Percentiles rank a stretch among this genome's conserved stretches.
Evolutionary conservation across 2,113 vertebrate species (phyloP).

Genomic region (Sciurus niger): DNA sequence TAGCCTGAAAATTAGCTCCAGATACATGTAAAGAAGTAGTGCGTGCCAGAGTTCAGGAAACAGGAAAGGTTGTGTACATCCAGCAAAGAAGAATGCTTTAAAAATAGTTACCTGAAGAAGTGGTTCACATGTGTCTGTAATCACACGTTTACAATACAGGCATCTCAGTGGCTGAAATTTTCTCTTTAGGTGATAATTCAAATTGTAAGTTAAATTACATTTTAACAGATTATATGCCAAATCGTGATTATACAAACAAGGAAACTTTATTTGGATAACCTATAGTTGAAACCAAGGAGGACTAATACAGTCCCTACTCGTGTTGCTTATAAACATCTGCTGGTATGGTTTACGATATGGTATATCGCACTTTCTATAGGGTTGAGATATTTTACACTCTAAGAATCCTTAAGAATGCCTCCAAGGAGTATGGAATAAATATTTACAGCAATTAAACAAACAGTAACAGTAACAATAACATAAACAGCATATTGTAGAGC

Average conservation of each 20-base stretch:
- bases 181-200: neutral
- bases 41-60: neutral
- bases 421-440: neutral
- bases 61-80: neutral
- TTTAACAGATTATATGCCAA: neutral
- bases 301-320: too few species aligned
- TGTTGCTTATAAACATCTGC: neutral
- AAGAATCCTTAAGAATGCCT: neutral
- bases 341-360: neutral
- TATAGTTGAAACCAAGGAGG: neutral
- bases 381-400: neutral
- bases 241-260: neutral
- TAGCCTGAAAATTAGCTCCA: neutral
- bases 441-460: neutral
- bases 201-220: neutral
- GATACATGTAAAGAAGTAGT: neutral
- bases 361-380: neutral
- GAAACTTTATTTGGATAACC: neutral
- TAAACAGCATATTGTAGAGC: neutral
- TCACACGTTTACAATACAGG: neutral
- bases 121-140: neutral
- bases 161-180: neutral
- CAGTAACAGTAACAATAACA: neutral
- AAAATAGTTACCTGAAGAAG: neutral
- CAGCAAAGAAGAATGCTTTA: neutral